Base-by-base conservation (phyloP, 2,888 invertebrate genomes). In the Drosophila setosimentum region DNA sequence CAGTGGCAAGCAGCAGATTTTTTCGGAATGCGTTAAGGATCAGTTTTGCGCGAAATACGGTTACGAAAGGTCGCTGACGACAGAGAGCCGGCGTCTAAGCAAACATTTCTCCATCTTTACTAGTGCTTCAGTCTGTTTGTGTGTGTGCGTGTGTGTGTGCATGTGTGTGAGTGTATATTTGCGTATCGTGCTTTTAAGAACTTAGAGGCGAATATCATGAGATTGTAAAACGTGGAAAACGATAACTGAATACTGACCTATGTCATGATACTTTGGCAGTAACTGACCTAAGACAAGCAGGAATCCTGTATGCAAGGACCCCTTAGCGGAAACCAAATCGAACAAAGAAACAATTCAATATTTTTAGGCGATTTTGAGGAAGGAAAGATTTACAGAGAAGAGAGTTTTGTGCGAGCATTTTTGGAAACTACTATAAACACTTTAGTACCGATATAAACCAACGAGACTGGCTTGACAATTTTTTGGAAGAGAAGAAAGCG, bases 1-100 rank as follows among this genome's bases (percentile, higher is more conserved):
- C 75, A 74, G 70, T 74, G 85, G 80, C 81, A 73, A 83, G 84
- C 85, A 86, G 80, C 63, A 68, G 78, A 74, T 88, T 90, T 91
- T 91, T 92, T 91, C 91, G 90, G 90, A 92, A 92, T 91, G 89
- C 90, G 90, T 91, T 91, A 91, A 92, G 92, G 92, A 92, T 92
- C 93, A 93, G 93, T 93, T 92, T 89, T 92, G 87, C 92, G 93
- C 92, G 93, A 93, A 92, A 91, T 91, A 92, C 92, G 91, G 91
- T 90, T 90, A 92, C 91, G 92, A 92, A 91, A 92, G 93, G 88
- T 91, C 81, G 91, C 89, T 81, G 80, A 79, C 82, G 89, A 84
- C 80, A 75, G 77, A 80, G 68, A 75, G 70, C 83, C 86, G 90
- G 83, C 76, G 74, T 83, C 78, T 69, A 66, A 83, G 68, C 65